Evolutionary conservation across 2,113 vertebrate genomes (phyloP).

Genomic region (Pteronura brasiliensis): DNA sequence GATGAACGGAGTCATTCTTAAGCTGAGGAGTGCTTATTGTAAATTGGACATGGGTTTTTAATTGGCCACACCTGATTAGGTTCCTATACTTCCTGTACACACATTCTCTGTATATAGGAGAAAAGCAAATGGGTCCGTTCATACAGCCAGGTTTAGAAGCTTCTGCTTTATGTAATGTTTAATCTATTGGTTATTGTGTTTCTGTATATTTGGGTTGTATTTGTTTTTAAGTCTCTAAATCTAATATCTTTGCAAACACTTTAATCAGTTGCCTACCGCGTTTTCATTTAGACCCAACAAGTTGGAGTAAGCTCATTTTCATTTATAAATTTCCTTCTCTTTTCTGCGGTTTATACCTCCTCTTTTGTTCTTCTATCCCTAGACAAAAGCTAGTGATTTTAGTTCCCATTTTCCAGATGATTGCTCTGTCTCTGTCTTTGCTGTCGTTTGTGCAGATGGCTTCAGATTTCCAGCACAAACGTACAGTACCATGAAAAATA

Average conservation of each 20-base stretch:
- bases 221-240: constrained; percentile 32
- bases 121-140: neutral
- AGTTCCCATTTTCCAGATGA: neutral
- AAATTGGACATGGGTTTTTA: constrained; percentile 31
- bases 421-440: constrained; percentile 3
- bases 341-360: neutral
- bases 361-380: neutral
- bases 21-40: neutral
- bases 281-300: constrained; percentile 17
- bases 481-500: neutral
- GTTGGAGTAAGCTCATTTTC: constrained; percentile 1
- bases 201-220: neutral
- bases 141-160: neutral
- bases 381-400: neutral
- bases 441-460: neutral
- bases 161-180: neutral
- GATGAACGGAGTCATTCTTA: neutral
- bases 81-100: neutral
- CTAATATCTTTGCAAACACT: constrained; percentile 33
- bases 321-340: neutral
- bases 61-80: neutral
- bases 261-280: neutral
- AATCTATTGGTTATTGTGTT: constrained; percentile 12
- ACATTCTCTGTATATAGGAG: neutral
- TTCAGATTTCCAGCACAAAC: constrained; percentile 3